These are phyloP conservation scores for Porphyrio hochstetteri DNA, from an alignment of 2,113 vertebrate genomes.

Conservation along the genomic window DNA sequence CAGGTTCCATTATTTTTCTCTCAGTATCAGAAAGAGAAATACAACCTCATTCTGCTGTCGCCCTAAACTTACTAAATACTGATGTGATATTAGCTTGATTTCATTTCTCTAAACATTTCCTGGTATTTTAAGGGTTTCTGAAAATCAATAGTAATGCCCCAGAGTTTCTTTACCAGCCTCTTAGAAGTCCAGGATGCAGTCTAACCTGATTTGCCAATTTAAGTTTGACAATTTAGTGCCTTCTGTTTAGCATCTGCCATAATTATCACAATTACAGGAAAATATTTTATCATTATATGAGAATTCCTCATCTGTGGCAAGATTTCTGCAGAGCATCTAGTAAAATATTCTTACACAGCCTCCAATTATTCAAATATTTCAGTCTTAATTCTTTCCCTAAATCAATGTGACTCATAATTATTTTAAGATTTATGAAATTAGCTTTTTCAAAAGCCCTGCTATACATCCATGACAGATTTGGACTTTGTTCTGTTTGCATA, in stretches of 20 bases:
- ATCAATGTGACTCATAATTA: conserved; percentile 21
- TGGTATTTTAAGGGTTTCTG: background rate
- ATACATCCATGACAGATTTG: conserved; percentile 14
- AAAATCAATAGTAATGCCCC: background rate
- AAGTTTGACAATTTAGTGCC: conserved; percentile 4
- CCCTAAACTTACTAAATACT: background rate
- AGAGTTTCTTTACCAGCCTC: background rate
- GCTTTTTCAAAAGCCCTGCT: conserved; percentile 9
- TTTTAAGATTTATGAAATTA: conserved; percentile 44
- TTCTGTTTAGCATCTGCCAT: conserved; percentile 28
- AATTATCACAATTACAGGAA: background rate
- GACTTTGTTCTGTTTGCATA: background rate
- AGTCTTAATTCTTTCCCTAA: conserved; percentile 33
- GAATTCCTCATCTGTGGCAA: conserved; percentile 32
- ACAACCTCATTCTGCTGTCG: background rate
- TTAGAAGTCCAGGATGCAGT: background rate
- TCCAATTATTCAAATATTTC: conserved; percentile 25
- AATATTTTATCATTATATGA: conserved; percentile 27
- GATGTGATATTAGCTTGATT: background rate
- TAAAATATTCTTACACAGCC: background rate
- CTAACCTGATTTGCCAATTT: conserved; percentile 13
- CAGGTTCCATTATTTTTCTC: background rate
- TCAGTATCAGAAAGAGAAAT: background rate
- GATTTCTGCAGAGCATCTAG: background rate
- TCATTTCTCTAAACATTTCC: background rate